These are phyloP conservation scores for Sarcophilus harrisii DNA, from an alignment of 2,797 vertebrate species.

Conservation along the genomic window DNA sequence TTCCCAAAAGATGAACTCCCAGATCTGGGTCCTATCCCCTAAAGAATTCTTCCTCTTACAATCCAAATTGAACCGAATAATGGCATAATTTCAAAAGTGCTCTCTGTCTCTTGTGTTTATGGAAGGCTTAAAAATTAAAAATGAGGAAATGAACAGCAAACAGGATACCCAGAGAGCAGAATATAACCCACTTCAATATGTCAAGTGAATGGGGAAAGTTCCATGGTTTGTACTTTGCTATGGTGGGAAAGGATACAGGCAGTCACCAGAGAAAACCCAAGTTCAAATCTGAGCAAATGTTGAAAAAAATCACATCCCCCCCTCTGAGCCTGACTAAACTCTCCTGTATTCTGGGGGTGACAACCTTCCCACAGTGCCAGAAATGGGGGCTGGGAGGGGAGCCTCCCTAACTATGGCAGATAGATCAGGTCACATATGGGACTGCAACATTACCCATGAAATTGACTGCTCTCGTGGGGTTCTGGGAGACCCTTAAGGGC, in stretches of 20 bases:
- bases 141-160: neutral
- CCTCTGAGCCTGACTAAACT: neutral
- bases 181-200: neutral
- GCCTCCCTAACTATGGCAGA: neutral
- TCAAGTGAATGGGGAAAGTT: neutral
- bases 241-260: neutral
- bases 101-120: neutral
- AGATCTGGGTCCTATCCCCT: neutral
- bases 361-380: neutral
- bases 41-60: neutral
- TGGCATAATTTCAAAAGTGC: neutral
- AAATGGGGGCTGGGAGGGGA: neutral
- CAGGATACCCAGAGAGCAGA: neutral
- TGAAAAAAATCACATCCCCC: neutral
- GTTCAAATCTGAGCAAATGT: neutral
- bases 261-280: neutral
- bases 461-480: fast-evolving
- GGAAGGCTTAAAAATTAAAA: neutral
- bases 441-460: neutral
- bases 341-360: neutral
- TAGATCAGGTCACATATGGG: neutral
- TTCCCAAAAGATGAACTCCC: neutral
- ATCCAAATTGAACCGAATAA: neutral
- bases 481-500: neutral
- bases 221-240: neutral